A percentile compares a stretch with the other conserved stretches of the same genome.
Conservation (phyloP, 1,140 invertebrate genomes). For the Drosophila chauvacae region DNA sequence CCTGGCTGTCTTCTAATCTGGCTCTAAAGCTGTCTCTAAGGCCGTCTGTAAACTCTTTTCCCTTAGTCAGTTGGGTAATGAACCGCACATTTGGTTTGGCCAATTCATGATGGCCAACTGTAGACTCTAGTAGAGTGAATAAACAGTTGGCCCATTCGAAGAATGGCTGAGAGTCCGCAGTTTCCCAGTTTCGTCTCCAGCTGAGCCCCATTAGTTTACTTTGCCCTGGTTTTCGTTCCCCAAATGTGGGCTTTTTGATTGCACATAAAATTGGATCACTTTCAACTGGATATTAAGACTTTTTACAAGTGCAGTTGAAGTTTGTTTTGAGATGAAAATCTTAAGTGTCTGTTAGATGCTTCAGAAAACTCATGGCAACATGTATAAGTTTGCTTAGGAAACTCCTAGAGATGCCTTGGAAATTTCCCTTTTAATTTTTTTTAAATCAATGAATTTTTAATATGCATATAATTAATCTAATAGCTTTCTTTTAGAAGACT, state of each 20-base stretch:
- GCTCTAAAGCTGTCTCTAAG: conserved; percentile 8
- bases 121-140: neutral
- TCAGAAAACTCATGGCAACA: neutral
- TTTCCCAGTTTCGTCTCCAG: conserved; percentile 42
- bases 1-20: conserved; percentile 6
- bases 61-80: conserved; percentile 41
- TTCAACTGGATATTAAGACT: neutral
- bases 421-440: neutral
- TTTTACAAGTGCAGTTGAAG: neutral
- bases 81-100: conserved; percentile 31
- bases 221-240: conserved; percentile 1
- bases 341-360: neutral
- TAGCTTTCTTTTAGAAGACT: neutral
- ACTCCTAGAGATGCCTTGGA: neutral
- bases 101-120: conserved; percentile 42
- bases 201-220: conserved; percentile 39
- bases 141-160: conserved; percentile 16
- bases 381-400: neutral
- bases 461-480: neutral
- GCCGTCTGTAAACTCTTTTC: conserved; percentile 27
- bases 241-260: conserved; percentile 44
- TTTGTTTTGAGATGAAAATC: neutral
- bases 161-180: conserved; percentile 15
- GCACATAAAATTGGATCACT: conserved; percentile 27
- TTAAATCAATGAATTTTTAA: neutral